Base-by-base conservation (phyloP, 1,140 invertebrate genomes). In the Vanessa atalanta region DNA sequence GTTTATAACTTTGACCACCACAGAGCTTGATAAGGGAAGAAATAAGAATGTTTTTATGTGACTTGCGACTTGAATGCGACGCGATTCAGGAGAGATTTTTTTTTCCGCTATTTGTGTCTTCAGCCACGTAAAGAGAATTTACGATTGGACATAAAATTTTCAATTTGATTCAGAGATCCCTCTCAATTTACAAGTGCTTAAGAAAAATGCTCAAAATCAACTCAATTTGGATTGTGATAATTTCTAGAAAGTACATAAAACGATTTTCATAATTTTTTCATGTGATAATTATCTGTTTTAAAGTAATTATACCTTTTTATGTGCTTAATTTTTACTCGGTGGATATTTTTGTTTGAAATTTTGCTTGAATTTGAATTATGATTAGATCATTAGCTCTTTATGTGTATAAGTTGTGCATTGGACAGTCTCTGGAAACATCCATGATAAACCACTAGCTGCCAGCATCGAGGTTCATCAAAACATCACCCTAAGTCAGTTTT, bases 21-120 rank as follows among this genome's bases (percentile, higher is more conserved):
- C 53, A 43, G 16, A 50, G 66, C 70, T 72, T 81, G 78, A 76
- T 79, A 82, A 79, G 71, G 76, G 65, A 70, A 69, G 70, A 69
- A 74, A 79, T 77, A 79, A 73, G 72, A 77, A 80, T 78, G 78
- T 82, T 82, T 82, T 82, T 82, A 82, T 78, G 80, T 80, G 72
- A 80, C 55, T 75, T 78, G 78, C 77, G 79, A 78, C 70, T 76
- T 73, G 76, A 82, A 79, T 82, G 80, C 78, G 75, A 71, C 70
- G 69, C 76, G 70, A 66, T 76, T 75, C 73, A 65, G 16, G 55
- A 64, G 70, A 70, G 63, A 67, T 73, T 73, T 77, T 77, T 72
- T 72, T 77, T 73, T 73, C 55, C 48, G 53, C 60, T 67, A 55
- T 76, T 69, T 65, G 43, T 77, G 66, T 77, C 75, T 66, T 65